phyloP scores from a whole-genome alignment of 2,797 vertebrate genomes.

The Pelobates cultripes region DNA sequence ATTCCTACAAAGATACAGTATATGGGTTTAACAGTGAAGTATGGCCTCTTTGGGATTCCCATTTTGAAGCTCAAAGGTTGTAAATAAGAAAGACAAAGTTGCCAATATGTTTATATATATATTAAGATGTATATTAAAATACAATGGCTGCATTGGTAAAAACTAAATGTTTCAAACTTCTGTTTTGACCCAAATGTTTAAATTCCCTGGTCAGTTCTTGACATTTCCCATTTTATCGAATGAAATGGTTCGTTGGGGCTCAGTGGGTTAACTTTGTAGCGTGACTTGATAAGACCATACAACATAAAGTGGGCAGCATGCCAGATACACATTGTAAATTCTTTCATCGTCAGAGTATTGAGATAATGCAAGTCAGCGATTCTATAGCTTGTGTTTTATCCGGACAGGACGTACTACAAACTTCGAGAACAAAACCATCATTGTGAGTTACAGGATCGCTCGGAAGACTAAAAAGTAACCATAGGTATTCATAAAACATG shows the following conservation, averaged over 20 bases:
- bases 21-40: no score
- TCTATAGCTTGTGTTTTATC: slow-evolving; percentile 31
- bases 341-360: slow-evolving; percentile 37
- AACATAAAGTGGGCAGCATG: slow-evolving; percentile 34
- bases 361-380: slow-evolving; percentile 29
- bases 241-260: slow-evolving; percentile 15
- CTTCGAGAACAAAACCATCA: slow-evolving; percentile 11
- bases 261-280: slow-evolving; percentile 22
- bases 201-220: no score
- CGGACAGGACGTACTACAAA: slow-evolving; percentile 17
- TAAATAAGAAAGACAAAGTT: no score
- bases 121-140: no score
- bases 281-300: slow-evolving; percentile 49
- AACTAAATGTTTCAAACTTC: no score
- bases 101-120: no score
- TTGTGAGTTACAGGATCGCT: not conserved
- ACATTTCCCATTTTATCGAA: no score
- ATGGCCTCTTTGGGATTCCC: no score
- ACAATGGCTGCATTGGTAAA: no score
- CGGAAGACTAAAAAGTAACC: slow-evolving; percentile 45
- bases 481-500: slow-evolving; percentile 38
- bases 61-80: no score
- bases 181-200: no score
- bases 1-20: no score
- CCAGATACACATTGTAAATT: slow-evolving; percentile 34